Base-by-base conservation (phyloP, 2,888 invertebrate species). In the Geotrupes spiniger region DNA sequence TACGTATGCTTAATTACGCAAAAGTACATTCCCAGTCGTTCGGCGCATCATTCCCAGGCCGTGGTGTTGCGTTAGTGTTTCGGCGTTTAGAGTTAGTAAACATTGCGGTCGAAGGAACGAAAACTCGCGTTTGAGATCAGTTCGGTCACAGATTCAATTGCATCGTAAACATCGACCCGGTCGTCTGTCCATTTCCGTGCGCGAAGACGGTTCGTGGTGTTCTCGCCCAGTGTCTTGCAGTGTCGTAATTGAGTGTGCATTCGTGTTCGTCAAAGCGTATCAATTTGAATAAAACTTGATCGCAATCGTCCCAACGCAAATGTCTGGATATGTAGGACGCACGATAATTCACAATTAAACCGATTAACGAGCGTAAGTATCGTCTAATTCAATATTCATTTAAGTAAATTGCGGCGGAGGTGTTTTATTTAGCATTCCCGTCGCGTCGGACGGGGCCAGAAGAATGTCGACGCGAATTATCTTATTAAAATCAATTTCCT, bases 401-500 rank as follows among this genome's bases (percentile, higher is more conserved):
- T 26, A 41, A 47, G 44, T 46, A 39, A 36, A 40, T 47, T 42
- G 40, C 26, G 45, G 56, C 49, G 57, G 53, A 55, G 56, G 58
- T 57, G 57, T 58, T 36, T 49, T 55, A 56, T 58, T 3, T 57
- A 53, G 46, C 56, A 59, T 58, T 56, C 60, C 39, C 38, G 51
- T 51, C 55, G 54, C 51, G 53, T 53, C 21, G 21, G 14, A 36
- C 36, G 36, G 17, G 36, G n/a, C 14, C 36, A 12, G 15, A 16
- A n/a, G 21, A 47, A 42, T 27, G 40, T 46, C 40, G 33, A 40
- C 11, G 46, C 58, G 53, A 48, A 60, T 61, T 70, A 70, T 69
- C 68, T 66, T 65, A 67, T 70, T 70, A 70, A 66, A 65, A 65
- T 64, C 68, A 67, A 69, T 68, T 68, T 65, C 59, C 59, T 58